Conservation (phyloP, 2,888 invertebrate genomes). For the Metacarcinus magister region DNA sequence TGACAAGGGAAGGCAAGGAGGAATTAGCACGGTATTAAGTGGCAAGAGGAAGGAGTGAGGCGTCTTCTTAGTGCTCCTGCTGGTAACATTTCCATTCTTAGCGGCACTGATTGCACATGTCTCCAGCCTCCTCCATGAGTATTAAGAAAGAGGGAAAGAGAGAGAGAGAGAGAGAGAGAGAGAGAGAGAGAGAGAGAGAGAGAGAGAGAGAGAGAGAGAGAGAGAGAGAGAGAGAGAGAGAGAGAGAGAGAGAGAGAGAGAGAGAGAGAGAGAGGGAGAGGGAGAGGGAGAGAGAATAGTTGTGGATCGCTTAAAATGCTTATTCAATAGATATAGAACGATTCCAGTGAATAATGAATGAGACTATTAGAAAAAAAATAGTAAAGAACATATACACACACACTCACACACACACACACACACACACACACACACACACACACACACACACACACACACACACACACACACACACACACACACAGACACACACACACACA, state of each 20-base stretch:
- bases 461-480: not conserved
- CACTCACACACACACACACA: too few relatives aligned
- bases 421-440: not conserved
- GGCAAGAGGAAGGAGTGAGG: not conserved
- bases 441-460: not conserved
- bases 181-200: conserved; percentile 6
- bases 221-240: not conserved
- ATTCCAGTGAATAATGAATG: not conserved
- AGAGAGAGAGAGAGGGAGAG: not conserved
- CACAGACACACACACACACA: not conserved
- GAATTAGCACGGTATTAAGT: not conserved
- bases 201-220: conserved; percentile 8
- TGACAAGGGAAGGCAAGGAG: not conserved
- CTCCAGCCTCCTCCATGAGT: not conserved
- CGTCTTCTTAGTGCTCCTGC: not conserved
- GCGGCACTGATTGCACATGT: not conserved
- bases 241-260: not conserved
- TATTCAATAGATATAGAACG: not conserved
- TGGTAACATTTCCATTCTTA: not conserved
- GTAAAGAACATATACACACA: not conserved
- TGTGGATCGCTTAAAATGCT: not conserved
- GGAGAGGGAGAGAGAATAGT: not conserved
- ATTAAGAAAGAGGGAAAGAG: not conserved
- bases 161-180: conserved; percentile 17
- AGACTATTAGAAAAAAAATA: not conserved